A percentile compares a stretch with the other conserved stretches of the same genome.
Evolutionary conservation across 1,140 invertebrate species (phyloP).

Genomic region (Propsilocerus akamusi): DNA sequence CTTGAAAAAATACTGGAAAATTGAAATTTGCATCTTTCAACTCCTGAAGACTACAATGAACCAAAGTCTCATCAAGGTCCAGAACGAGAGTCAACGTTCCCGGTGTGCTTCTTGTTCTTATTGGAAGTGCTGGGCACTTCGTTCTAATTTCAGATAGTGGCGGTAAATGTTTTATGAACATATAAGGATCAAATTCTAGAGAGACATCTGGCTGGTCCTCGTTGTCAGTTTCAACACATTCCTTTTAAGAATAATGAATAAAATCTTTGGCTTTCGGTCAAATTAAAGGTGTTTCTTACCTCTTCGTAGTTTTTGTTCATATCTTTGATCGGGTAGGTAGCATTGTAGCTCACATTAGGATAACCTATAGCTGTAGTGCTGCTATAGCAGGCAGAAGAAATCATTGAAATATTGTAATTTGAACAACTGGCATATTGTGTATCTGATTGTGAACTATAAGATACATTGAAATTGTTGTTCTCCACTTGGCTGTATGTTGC

Average conservation of each 20-base stretch:
- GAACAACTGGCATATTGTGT: slow-evolving; percentile 2
- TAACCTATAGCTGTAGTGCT: not conserved
- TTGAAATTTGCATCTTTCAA: slow-evolving; percentile 80
- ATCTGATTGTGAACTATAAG: not conserved
- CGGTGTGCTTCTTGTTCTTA: slow-evolving; percentile 83
- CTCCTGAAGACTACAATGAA: slow-evolving; percentile 88
- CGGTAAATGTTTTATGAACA: slow-evolving; percentile 81
- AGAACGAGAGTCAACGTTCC: slow-evolving; percentile 68
- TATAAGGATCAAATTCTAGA: slow-evolving; percentile 57
- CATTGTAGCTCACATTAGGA: too few relatives aligned
- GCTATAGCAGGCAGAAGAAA: not conserved
- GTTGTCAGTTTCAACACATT: not conserved
- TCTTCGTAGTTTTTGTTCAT: not conserved
- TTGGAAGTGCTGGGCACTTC: slow-evolving; percentile 72
- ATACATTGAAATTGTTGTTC: not conserved
- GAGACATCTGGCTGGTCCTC: not conserved
- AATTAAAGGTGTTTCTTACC: not conserved
- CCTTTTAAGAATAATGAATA: not conserved
- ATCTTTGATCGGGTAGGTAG: too few relatives aligned
- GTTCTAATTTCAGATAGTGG: slow-evolving; percentile 75
- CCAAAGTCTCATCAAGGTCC: slow-evolving; percentile 76
- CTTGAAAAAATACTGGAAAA: slow-evolving; percentile 89
- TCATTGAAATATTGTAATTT: not conserved
- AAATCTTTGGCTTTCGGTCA: not conserved
- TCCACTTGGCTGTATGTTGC: not conserved